phyloP scores from a whole-genome alignment of 30 jellyfish, hydroid and myxozoan species.

The Nemopilema nomurai region DNA sequence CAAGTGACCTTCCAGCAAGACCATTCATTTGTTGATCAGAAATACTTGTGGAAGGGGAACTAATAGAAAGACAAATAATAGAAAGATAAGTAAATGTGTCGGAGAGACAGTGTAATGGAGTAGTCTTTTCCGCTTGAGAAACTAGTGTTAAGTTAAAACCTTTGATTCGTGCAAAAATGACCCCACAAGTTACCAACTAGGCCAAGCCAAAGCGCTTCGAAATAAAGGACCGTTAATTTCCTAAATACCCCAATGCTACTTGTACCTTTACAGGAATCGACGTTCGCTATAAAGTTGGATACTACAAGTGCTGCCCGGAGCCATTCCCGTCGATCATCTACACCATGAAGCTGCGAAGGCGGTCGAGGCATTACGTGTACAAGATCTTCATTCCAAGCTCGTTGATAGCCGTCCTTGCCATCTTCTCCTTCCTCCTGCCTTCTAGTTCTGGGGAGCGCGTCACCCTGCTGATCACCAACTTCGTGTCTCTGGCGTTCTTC shows the following conservation, averaged over 20 bases:
- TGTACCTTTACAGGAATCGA: constrained; percentile 30
- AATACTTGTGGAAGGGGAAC: too few species aligned
- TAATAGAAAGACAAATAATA: too few species aligned
- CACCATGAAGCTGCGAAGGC: constrained; percentile 51
- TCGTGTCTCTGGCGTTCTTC: constrained; percentile 74
- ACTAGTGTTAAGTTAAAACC: too few species aligned
- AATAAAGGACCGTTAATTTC: too few species aligned
- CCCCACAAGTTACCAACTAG: too few species aligned
- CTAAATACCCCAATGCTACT: background rate
- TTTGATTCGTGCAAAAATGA: too few species aligned
- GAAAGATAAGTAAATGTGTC: too few species aligned
- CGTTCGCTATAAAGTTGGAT: constrained; percentile 30
- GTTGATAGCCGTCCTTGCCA: constrained; percentile 67
- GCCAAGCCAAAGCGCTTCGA: too few species aligned
- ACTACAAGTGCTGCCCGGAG: constrained; percentile 80
- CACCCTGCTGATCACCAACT: constrained; percentile 69
- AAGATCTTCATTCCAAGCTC: constrained; percentile 72
- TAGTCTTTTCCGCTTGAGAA: too few species aligned
- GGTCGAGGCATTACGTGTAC: constrained; percentile 60
- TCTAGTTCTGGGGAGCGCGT: constrained; percentile 80
- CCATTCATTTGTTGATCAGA: too few species aligned
- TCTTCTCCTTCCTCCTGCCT: constrained; percentile 71
- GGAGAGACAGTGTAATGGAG: too few species aligned
- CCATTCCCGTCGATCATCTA: constrained; percentile 76
- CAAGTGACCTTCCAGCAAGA: background rate